Percentiles rank a stretch among this genome's conserved stretches.
phyloP scores from a whole-genome alignment of 2,113 vertebrate species.

The Rafetus swinhoei region DNA sequence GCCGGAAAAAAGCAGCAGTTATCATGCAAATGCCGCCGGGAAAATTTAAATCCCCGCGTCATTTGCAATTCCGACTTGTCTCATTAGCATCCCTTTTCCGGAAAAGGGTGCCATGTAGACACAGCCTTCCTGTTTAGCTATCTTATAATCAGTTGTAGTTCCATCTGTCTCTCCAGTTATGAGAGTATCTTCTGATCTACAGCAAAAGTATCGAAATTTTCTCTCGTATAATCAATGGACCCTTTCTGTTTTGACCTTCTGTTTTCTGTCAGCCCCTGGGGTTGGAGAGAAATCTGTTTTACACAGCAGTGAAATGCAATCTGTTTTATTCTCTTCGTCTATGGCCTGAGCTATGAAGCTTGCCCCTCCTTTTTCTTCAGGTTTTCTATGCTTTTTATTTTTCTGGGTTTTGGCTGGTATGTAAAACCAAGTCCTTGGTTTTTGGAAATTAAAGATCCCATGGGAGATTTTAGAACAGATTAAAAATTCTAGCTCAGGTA shows the following conservation, averaged over 20 bases:
- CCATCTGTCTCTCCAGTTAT: neutral
- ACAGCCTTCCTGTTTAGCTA: neutral
- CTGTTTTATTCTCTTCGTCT: neutral
- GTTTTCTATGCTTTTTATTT: neutral
- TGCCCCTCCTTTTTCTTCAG: neutral
- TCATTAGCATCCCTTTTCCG: too few species aligned
- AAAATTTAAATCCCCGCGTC: too few species aligned
- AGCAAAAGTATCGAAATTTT: neutral
- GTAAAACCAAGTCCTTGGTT: neutral
- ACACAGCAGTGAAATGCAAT: neutral
- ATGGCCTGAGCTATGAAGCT: neutral
- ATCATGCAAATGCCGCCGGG: too few species aligned
- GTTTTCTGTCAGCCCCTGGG: neutral
- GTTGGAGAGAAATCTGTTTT: neutral
- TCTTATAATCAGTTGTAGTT: neutral
- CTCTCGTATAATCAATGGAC: neutral
- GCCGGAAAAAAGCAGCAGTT: too few species aligned
- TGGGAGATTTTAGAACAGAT: neutral
- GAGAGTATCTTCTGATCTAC: neutral
- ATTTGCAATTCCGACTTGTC: too few species aligned
- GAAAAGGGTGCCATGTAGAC: too few species aligned
- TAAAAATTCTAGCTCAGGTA: neutral
- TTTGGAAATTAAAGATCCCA: neutral
- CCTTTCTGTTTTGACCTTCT: neutral
- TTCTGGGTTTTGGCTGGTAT: neutral